A percentile compares a stretch with the other conserved stretches of the same genome.
Conservation (phyloP, 2,113 vertebrate genomes). For the Etheostoma cragini region DNA sequence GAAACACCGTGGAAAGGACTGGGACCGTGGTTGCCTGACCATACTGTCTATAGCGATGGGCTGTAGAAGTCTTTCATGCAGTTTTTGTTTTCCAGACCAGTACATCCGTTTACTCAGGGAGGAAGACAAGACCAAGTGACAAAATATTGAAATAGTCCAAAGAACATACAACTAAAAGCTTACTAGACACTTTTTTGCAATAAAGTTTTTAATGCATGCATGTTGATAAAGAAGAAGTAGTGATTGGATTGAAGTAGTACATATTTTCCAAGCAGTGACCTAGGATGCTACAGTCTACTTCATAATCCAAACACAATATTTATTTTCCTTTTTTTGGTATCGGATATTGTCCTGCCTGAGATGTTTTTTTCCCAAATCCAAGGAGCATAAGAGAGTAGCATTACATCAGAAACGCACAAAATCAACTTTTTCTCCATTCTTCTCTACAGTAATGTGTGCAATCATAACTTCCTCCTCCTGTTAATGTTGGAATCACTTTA, state of each 20-base stretch:
- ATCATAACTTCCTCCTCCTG: neutral
- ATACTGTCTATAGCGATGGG: no score
- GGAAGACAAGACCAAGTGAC: no score
- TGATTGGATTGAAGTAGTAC: neutral
- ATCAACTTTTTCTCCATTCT: neutral
- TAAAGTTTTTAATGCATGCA: neutral
- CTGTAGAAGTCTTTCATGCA: no score
- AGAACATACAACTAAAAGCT: neutral
- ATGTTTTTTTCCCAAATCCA: neutral
- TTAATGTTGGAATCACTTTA: neutral
- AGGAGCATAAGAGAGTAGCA: neutral
- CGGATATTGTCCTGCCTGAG: neutral
- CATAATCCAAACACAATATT: neutral
- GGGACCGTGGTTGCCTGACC: neutral
- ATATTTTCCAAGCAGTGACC: neutral
- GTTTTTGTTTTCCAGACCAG: no score
- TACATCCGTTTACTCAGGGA: no score
- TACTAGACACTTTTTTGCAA: neutral
- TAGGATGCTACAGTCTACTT: neutral
- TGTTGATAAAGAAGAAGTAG: neutral
- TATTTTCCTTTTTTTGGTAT: neutral
- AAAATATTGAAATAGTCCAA: no score
- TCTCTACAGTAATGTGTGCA: neutral
- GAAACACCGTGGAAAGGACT: conserved; percentile 7
- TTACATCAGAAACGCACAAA: neutral